Evolutionary conservation across 2,113 vertebrate genomes (phyloP).

Genomic region (Gobio gobio): DNA sequence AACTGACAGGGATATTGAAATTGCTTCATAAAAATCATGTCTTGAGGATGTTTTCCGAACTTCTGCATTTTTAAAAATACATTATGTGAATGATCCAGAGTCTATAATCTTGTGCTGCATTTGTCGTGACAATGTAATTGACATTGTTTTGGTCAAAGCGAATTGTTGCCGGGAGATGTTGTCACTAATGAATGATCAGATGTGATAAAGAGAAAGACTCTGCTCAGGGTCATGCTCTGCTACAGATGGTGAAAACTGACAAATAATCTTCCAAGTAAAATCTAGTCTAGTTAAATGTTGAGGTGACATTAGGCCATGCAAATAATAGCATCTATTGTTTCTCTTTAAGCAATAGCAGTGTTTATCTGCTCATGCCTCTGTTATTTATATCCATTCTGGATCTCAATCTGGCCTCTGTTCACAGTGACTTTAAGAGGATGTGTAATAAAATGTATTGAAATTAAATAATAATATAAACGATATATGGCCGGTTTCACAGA

Average conservation of each 20-base stretch:
- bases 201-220: conserved; percentile 27
- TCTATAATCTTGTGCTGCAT: background rate
- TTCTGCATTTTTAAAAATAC: conserved; percentile 35
- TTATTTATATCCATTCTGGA: background rate
- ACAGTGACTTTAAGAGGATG: background rate
- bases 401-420: background rate
- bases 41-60: conserved; percentile 54
- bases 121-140: conserved; percentile 12
- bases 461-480: background rate
- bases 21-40: conserved; percentile 47
- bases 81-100: background rate
- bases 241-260: background rate
- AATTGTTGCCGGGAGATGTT: conserved; percentile 28
- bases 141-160: conserved; percentile 6
- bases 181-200: conserved; percentile 10
- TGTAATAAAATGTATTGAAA: background rate
- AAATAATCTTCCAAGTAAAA: background rate
- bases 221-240: background rate
- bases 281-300: background rate
- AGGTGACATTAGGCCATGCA: background rate
- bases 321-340: background rate
- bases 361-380: background rate
- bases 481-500: no score
- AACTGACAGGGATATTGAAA: conserved; percentile 13
- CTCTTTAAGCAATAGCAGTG: background rate